Percentiles rank a stretch among this genome's conserved stretches.
These are phyloP conservation scores for Augochlora pura DNA, from an alignment of 1,140 invertebrate species.

Conservation along the genomic window DNA sequence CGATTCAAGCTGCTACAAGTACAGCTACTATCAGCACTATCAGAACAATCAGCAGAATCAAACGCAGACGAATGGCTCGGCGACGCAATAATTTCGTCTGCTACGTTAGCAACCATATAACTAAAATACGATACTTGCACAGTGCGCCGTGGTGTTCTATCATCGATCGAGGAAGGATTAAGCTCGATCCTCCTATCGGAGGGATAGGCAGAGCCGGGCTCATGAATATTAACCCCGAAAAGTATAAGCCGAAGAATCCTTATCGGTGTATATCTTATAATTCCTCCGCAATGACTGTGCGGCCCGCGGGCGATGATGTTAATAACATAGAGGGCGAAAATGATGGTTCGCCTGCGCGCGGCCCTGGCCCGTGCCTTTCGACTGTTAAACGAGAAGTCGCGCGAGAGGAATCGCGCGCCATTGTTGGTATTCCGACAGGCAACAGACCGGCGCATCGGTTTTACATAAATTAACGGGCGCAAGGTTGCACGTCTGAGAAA, in stretches of 20 bases:
- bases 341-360: background rate
- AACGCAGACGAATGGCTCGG: too few relatives aligned
- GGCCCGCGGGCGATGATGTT: background rate
- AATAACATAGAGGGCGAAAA: conserved; percentile 14
- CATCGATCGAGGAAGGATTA: conserved; percentile 40
- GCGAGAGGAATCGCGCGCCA: background rate
- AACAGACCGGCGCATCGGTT: background rate
- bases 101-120: too few relatives aligned
- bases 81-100: too few relatives aligned
- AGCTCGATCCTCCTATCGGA: background rate
- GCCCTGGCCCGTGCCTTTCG: background rate
- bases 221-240: conserved; percentile 43
- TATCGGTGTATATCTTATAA: conserved; percentile 37
- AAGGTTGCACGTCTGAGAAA: conserved; percentile 3
- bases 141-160: conserved; percentile 11
- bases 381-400: background rate
- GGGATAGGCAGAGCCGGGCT: background rate
- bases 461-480: conserved; percentile 22
- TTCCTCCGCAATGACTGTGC: conserved; percentile 30
- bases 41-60: too few relatives aligned
- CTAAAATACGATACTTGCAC: too few relatives aligned
- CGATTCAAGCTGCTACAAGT: too few relatives aligned
- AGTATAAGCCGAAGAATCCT: conserved; percentile 40
- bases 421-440: background rate
- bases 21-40: too few relatives aligned